phyloP scores from a whole-genome alignment of 2,113 vertebrate genomes.

The Glaucomys volans region DNA sequence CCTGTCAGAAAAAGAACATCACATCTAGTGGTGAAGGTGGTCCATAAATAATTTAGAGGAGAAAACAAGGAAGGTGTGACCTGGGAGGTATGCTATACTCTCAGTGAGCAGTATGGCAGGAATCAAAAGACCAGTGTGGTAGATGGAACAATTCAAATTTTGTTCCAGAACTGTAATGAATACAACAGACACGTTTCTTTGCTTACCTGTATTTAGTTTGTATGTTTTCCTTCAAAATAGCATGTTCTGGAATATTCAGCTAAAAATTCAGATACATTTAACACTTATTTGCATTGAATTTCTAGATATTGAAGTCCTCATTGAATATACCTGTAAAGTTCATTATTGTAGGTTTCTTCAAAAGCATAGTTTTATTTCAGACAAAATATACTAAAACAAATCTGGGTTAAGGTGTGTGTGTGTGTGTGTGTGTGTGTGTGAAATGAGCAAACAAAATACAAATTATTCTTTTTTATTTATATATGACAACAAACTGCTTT shows the following conservation, averaged over 20 bases:
- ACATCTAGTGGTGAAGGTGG: background rate
- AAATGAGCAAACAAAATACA: background rate
- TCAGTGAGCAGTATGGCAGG: no score
- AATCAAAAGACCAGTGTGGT: background rate
- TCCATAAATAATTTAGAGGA: slow-evolving; percentile 21
- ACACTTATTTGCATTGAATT: background rate
- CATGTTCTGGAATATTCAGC: background rate
- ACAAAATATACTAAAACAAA: background rate
- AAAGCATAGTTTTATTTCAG: background rate
- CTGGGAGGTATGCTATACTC: background rate
- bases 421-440: background rate
- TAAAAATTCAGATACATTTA: background rate
- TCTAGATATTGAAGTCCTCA: background rate
- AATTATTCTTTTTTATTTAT: background rate
- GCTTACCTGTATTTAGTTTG: background rate
- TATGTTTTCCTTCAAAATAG: background rate
- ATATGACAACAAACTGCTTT: background rate
- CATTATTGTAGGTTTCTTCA: background rate
- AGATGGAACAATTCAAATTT: background rate
- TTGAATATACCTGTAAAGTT: background rate
- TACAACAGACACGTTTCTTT: background rate
- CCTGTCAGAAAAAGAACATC: background rate
- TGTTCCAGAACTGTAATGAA: background rate
- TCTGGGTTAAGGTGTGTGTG: background rate
- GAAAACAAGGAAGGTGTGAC: background rate